Conservation (phyloP, 2,888 invertebrate genomes). For the Drosophila neotestacea region DNA sequence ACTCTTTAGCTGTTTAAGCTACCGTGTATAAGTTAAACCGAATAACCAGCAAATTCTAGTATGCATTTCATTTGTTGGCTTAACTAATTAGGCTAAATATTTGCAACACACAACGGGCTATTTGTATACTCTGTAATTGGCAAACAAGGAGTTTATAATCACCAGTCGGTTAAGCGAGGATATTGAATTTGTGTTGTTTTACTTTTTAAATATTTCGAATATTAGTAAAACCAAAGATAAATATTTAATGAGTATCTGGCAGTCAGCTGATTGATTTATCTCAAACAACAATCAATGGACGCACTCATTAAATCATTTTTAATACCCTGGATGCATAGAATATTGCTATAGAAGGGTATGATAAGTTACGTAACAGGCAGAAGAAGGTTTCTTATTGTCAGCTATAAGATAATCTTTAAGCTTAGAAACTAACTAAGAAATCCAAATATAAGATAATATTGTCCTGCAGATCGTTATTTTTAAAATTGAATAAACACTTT, state of each 20-base stretch:
- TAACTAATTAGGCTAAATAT: conserved; percentile 7
- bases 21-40: conserved; percentile 7
- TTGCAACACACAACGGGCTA: not conserved
- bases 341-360: not conserved
- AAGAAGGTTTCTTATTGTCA: too few species aligned
- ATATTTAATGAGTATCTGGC: not conserved
- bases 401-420: too few species aligned
- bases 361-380: too few species aligned
- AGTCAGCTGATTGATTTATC: conserved; percentile 4
- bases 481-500: too few species aligned
- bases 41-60: conserved; percentile 3
- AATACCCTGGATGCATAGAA: not conserved
- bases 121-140: not conserved
- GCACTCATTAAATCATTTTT: conserved; percentile 4
- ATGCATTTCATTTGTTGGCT: conserved; percentile 3
- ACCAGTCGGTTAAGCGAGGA: too few species aligned
- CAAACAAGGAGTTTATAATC: not conserved
- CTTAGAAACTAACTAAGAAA: too few species aligned
- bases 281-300: too few species aligned
- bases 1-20: not conserved
- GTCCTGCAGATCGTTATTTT: too few species aligned
- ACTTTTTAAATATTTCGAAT: too few species aligned
- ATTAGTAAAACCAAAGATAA: not conserved
- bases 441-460: too few species aligned
- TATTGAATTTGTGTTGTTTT: too few species aligned